Base-by-base conservation (phyloP, 2,797 vertebrate genomes). In the Syngnathus acus region DNA sequence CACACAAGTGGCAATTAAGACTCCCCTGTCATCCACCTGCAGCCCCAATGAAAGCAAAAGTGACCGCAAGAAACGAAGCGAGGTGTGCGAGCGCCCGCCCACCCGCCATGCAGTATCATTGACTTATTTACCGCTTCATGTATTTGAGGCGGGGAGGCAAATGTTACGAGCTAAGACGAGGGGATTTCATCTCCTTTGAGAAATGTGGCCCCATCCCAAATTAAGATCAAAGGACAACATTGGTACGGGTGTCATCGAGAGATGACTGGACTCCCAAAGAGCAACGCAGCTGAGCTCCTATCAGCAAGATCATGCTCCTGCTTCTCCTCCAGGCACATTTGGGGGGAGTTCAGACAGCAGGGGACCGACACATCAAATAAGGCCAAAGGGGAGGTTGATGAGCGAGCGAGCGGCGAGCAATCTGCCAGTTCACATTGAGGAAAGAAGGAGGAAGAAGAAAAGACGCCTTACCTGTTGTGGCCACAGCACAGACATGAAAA, bases 51-150 rank as follows among this genome's bases (percentile, higher is more conserved):
- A 63, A 85, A 84, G 77, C 70, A 84, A 82, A 87, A 71, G 85
- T 69, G 57, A 32, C 43, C 60, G 43, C 26, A 55, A 64, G 26
- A 2, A 26, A 26, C 26, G 26, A 26, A 26, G 26, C 26, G 26
- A 26, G 26, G 26, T 26, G 26, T 26, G 26, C 26, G 26, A 26
- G 26, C 26, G 26, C 1, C 1, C 26, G 26, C 26, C 26, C 26
- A 2, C 1, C 26, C 26, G 1, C 26, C 26, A 2, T 26, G 26
- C 26, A 26, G 78, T 81, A 81, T 84, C 84, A 86, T 82, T 89
- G 85, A 85, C 86, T 87, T 87, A 86, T 90, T 86, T 87, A 75
- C 72, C 69, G 81, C 73, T 86, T 87, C 83, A 90, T 91, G 86
- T 87, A 86, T 89, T 89, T 88, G 85, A 79, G 65, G 65, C 72